phyloP scores from a whole-genome alignment of 2,113 vertebrate genomes.

The Rhynchomys soricoides region DNA sequence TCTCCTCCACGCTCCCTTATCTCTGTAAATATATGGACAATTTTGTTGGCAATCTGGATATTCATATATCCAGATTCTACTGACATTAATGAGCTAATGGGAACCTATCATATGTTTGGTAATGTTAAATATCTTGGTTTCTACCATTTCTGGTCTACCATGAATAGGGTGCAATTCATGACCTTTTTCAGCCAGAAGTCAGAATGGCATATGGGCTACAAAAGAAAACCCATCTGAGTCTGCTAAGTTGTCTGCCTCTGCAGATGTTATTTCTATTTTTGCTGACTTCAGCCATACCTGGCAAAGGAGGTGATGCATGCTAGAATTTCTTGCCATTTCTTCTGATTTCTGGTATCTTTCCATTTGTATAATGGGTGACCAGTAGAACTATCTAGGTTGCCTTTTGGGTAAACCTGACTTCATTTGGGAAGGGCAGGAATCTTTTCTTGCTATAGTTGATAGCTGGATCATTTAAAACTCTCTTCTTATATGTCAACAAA shows the following conservation, averaged over 20 bases:
- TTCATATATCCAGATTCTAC: neutral
- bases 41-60: neutral
- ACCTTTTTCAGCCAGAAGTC: conserved; percentile 3
- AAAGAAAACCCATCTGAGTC: neutral
- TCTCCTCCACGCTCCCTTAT: neutral
- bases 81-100: neutral
- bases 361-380: neutral
- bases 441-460: neutral
- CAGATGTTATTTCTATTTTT: conserved; percentile 72
- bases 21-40: neutral
- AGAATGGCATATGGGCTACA: conserved; percentile 51
- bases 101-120: neutral
- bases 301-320: conserved; percentile 57
- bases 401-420: neutral
- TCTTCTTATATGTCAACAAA: neutral
- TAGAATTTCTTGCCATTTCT: conserved; percentile 39
- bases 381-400: neutral
- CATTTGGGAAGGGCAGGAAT: neutral
- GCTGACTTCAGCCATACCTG: conserved; percentile 53
- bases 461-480: neutral
- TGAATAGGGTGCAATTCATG: neutral
- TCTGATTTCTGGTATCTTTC: conserved; percentile 32
- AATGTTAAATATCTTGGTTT: neutral
- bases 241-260: conserved; percentile 43
- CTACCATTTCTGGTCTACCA: neutral